phyloP scores from a whole-genome alignment of 2,797 vertebrate genomes.

The Florisuga fusca region DNA sequence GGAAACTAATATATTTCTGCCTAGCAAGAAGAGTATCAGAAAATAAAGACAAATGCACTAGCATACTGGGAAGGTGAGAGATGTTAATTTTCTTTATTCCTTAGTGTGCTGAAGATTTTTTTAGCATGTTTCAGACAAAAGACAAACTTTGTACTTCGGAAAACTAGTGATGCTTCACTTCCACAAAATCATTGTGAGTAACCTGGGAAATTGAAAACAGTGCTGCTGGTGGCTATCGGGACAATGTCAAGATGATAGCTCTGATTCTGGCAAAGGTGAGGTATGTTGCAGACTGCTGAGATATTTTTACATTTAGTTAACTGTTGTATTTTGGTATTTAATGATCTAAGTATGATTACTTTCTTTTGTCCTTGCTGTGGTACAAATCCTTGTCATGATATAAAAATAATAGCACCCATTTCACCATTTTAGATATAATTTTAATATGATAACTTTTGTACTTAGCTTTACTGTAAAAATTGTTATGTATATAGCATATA shows the following conservation, averaged over 20 bases:
- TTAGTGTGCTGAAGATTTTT: background rate
- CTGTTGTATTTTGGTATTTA: background rate
- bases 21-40: background rate
- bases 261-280: background rate
- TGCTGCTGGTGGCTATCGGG: background rate
- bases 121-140: background rate
- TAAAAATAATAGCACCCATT: background rate
- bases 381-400: background rate
- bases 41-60: background rate
- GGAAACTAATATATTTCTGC: background rate
- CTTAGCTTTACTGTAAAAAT: constrained; percentile 45
- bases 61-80: background rate
- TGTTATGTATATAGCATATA: background rate
- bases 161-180: background rate
- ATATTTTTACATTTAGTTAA: background rate
- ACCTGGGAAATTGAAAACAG: background rate
- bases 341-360: background rate
- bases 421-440: background rate
- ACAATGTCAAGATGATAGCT: background rate
- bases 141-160: background rate
- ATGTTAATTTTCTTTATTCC: background rate
- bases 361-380: background rate
- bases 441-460: background rate
- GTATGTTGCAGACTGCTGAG: background rate
- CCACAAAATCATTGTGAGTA: background rate